phyloP scores from a whole-genome alignment of 2,888 invertebrate genomes.

The Yponomeuta cagnagella region DNA sequence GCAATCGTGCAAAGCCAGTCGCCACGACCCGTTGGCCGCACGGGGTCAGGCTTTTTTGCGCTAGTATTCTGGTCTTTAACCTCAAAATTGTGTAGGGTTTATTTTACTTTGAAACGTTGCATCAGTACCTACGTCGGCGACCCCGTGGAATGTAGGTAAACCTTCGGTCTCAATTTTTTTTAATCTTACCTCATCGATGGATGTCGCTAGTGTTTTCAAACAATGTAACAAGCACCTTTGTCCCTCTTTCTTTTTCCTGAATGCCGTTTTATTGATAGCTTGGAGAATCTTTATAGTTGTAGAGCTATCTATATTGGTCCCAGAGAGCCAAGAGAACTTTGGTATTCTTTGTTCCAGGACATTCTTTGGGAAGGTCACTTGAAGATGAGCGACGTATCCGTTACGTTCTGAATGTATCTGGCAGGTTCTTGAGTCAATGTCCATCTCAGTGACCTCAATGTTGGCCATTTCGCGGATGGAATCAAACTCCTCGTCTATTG shows the following conservation, averaged over 20 bases:
- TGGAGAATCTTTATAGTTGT: conserved; percentile 85
- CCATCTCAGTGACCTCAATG: conserved; percentile 74
- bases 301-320: conserved; percentile 80
- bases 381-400: conserved; percentile 70
- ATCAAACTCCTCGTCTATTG: conserved; percentile 70
- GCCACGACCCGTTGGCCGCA: too few relatives aligned
- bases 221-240: conserved; percentile 93
- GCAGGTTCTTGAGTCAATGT: conserved; percentile 75
- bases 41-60: too few relatives aligned
- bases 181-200: conserved; percentile 60
- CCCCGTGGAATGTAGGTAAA: too few relatives aligned
- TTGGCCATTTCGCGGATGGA: conserved; percentile 70
- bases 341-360: conserved; percentile 65
- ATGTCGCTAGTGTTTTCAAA: conserved; percentile 73
- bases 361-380: conserved; percentile 77
- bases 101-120: too few relatives aligned
- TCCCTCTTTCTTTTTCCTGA: conserved; percentile 88
- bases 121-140: too few relatives aligned
- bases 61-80: too few relatives aligned
- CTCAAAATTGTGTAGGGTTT: too few relatives aligned
- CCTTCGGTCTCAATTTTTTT: background rate
- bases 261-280: conserved; percentile 86
- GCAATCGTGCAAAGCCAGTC: too few relatives aligned
- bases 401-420: conserved; percentile 74
- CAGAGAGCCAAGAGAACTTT: conserved; percentile 67